These are phyloP conservation scores for Psittacula derbiana DNA, from an alignment of 2,797 vertebrate genomes.

Conservation along the genomic window DNA sequence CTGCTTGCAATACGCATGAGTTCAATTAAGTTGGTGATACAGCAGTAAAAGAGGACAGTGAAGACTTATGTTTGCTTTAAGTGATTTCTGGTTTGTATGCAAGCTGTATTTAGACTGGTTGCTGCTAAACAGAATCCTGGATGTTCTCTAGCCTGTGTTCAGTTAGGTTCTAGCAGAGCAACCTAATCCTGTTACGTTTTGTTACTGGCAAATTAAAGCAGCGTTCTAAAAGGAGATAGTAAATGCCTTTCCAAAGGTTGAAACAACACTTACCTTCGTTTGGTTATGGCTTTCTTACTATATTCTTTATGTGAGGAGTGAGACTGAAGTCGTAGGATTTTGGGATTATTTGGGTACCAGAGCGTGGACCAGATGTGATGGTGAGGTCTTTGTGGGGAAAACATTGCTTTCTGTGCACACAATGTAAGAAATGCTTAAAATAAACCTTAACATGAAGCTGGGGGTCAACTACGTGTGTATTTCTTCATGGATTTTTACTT, in stretches of 20 bases:
- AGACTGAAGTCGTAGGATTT: not conserved
- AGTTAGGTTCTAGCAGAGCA: not conserved
- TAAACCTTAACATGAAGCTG: not conserved
- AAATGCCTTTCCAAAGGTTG: not conserved
- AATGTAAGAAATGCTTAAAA: not conserved
- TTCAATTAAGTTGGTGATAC: not conserved
- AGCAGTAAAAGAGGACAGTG: not conserved
- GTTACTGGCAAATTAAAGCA: not conserved
- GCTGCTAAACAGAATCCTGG: not conserved
- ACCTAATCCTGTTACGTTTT: not conserved
- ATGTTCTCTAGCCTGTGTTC: not conserved
- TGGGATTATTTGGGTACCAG: not conserved
- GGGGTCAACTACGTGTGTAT: not conserved
- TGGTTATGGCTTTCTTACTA: not conserved
- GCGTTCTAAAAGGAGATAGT: not conserved
- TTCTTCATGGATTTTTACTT: not conserved
- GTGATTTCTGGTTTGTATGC: not conserved
- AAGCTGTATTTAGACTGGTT: not conserved
- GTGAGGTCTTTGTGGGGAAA: not conserved
- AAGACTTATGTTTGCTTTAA: not conserved
- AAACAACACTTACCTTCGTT: conserved; percentile 1
- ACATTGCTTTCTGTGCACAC: accelerated
- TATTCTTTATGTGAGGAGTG: not conserved
- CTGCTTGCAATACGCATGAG: not conserved
- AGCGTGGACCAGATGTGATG: not conserved